phyloP scores from a whole-genome alignment of 2,797 vertebrate species.

The Sebastes trivittatus region DNA sequence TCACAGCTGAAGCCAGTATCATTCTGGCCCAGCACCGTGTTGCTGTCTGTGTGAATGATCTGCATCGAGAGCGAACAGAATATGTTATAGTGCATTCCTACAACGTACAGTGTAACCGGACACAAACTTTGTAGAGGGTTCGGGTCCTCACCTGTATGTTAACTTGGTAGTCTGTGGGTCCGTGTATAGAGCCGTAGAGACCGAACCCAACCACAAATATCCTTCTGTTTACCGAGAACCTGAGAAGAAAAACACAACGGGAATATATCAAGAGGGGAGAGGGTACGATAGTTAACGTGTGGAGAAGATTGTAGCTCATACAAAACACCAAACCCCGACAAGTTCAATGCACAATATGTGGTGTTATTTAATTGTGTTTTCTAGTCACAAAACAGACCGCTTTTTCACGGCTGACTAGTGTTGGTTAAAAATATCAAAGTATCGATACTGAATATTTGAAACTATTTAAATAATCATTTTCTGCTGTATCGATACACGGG shows the following conservation, averaged over 20 bases:
- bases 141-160: slow-evolving; percentile 91
- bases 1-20: slow-evolving; percentile 98
- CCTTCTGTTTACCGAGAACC: slow-evolving; percentile 96
- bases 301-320: too few relatives aligned
- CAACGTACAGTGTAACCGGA: not conserved
- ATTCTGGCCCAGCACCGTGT: slow-evolving; percentile 94
- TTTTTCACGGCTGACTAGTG: not conserved
- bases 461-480: too few relatives aligned
- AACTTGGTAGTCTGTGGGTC: slow-evolving; percentile 98
- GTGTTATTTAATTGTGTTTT: not conserved
- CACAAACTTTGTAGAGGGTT: not conserved
- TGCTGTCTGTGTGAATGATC: slow-evolving; percentile 98
- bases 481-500: too few relatives aligned
- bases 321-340: too few relatives aligned
- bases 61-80: slow-evolving; percentile 51
- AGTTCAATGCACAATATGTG: not conserved
- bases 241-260: slow-evolving; percentile 54
- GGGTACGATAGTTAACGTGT: not conserved
- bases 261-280: not conserved
- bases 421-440: too few relatives aligned
- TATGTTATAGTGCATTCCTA: not conserved
- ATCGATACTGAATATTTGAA: too few relatives aligned
- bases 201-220: slow-evolving; percentile 97
- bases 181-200: slow-evolving; percentile 97
- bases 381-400: not conserved